A percentile compares a stretch with the other conserved stretches of the same genome.
phyloP scores from a whole-genome alignment of 2,113 vertebrate genomes.

The Elaphurus davidianus region DNA sequence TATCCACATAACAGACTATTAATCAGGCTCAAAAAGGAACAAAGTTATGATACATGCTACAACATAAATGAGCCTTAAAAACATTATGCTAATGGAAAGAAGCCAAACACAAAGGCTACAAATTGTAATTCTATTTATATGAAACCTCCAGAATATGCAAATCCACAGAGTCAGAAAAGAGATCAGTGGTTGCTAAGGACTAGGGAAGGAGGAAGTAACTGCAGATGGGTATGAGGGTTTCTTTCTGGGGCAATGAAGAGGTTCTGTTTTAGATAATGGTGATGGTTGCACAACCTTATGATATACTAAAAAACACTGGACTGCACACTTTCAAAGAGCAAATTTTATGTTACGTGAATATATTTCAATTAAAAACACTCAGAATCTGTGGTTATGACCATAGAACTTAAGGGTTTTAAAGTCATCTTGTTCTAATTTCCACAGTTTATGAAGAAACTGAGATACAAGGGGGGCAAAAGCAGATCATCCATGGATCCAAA shows the following conservation, averaged over 20 bases:
- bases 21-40: background rate
- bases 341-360: background rate
- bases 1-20: background rate
- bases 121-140: background rate
- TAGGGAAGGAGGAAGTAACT: background rate
- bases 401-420: background rate
- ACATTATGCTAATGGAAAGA: background rate
- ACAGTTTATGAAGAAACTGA: slow-evolving; percentile 29
- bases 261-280: background rate
- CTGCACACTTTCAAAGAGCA: background rate
- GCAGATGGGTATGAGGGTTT: background rate
- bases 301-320: background rate
- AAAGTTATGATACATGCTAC: background rate
- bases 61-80: background rate
- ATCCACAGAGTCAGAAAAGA: background rate
- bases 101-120: background rate
- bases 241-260: background rate
- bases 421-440: background rate
- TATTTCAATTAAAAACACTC: background rate
- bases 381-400: background rate
- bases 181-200: background rate
- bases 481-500: background rate
- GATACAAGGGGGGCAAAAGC: background rate
- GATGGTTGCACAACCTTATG: background rate
- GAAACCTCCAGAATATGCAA: background rate